Conservation (phyloP, 2,113 vertebrate genomes). For the Polypterus bichir region DNA sequence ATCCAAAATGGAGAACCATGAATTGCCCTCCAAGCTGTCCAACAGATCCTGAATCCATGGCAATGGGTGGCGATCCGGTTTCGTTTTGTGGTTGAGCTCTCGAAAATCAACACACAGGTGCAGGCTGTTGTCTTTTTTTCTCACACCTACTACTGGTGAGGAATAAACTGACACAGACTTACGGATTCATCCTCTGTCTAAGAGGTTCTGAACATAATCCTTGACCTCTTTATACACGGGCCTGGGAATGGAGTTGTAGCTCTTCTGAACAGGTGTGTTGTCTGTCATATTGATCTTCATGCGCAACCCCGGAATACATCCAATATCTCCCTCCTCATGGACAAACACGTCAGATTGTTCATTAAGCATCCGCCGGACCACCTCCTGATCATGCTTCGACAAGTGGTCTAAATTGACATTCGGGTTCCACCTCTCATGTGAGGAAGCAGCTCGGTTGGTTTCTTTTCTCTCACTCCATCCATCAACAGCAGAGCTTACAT, state of each 20-base stretch:
- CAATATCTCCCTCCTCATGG: too few species aligned
- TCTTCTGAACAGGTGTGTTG: neutral
- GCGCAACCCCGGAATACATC: too few species aligned
- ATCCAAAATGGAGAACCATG: conserved; percentile 4
- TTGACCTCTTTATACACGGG: neutral
- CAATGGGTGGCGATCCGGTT: neutral
- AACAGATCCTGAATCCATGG: conserved; percentile 2
- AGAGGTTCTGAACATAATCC: neutral
- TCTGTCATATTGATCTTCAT: too few species aligned
- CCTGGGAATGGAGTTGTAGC: neutral
- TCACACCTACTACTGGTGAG: neutral
- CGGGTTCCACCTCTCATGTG: too few species aligned
- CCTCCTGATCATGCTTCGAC: too few species aligned
- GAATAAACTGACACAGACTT: neutral
- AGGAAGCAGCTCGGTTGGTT: too few species aligned
- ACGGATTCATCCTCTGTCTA: neutral
- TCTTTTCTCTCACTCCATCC: too few species aligned
- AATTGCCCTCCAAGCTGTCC: neutral
- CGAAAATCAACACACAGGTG: neutral
- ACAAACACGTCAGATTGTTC: too few species aligned
- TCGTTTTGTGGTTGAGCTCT: conserved; percentile 4
- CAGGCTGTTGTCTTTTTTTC: conserved; percentile 3
- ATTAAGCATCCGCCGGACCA: too few species aligned
- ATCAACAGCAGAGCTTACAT: too few species aligned
- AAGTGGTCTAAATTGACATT: too few species aligned